Evolutionary conservation across 2,888 invertebrate species (phyloP), one percentile per base, ranked within the genome.

Genomic region (Agriopis leucophaearia): DNA sequence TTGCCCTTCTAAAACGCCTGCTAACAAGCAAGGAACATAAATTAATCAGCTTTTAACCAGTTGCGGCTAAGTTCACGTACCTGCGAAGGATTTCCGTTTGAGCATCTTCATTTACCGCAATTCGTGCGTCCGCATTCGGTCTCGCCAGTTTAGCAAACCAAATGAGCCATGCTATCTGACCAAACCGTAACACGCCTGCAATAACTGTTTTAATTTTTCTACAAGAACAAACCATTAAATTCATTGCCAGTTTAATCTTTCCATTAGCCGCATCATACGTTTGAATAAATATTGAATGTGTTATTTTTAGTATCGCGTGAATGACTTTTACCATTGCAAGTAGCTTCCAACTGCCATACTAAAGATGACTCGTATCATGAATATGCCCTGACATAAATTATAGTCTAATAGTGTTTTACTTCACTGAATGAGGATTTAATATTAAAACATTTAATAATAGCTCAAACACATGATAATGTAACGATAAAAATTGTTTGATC

Each of bases 401-500:
- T 58, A 56, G 12, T 36, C 10, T 58, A 51, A 59, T 18, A 56
- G 38, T 51, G 52, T 38, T 67, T 65, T 47, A 50, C n/a, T 44
- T 58, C 48, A 48, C 64, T 71, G 66, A 66, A 54, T 42, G 54
- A 52, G 59, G 55, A 58, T 64, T 70, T 54, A 55, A 45, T 61
- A 62, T 35, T 69, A 60, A 67, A 57, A 70, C 70, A 18, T 45
- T 67, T 66, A 64, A 62, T 50, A 57, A 56, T 63, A 75, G 71
- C 69, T 78, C 71, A 74, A 78, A 74, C 76, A 72, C 64, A 70
- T n/a, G 13, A 40, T 40, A 8, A 8, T 71, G 74, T 73, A 74
- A 72, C 75, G 79, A 83, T 85, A 82, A 80, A 78, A 74, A 79
- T 76, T 87, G 78, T 87, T 87, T 86, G 83, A 80, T 82, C 82